A percentile compares a stretch with the other conserved stretches of the same genome.
Conservation (phyloP, 2,113 vertebrate genomes). For the Cinclus cinclus region DNA sequence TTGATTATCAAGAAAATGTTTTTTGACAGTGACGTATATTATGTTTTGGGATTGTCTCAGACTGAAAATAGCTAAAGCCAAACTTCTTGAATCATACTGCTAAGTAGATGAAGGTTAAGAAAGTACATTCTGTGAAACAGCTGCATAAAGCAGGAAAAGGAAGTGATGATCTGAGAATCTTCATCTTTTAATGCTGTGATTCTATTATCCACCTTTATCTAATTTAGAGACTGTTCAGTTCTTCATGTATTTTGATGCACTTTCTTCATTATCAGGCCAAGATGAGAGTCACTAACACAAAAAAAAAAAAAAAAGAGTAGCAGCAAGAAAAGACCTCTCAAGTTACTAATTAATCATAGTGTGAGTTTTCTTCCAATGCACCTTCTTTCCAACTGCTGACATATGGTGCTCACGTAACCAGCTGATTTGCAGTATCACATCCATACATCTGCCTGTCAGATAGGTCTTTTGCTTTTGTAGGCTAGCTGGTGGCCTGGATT, state of each 20-base stretch:
- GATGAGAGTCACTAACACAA: neutral
- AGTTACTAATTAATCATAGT: neutral
- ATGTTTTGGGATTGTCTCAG: neutral
- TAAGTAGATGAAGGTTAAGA: neutral
- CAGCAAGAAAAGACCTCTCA: neutral
- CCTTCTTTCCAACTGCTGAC: neutral
- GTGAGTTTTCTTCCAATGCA: neutral
- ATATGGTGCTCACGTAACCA: conserved; percentile 1
- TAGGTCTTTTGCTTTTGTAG: neutral
- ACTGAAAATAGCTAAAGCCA: neutral
- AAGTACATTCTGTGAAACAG: neutral
- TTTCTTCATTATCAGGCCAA: neutral
- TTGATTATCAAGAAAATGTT: neutral
- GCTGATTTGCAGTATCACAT: neutral
- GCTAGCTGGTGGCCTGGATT: neutral
- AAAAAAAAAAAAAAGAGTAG: neutral
- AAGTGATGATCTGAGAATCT: neutral
- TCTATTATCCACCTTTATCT: neutral
- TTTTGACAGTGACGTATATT: neutral
- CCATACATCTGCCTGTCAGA: neutral
- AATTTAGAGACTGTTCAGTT: neutral
- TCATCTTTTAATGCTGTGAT: neutral
- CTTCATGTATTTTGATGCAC: neutral
- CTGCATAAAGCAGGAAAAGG: neutral
- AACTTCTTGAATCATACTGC: neutral